Evolutionary conservation across 2,113 vertebrate species (phyloP).

Genomic region (Ptilonorhynchus violaceus): DNA sequence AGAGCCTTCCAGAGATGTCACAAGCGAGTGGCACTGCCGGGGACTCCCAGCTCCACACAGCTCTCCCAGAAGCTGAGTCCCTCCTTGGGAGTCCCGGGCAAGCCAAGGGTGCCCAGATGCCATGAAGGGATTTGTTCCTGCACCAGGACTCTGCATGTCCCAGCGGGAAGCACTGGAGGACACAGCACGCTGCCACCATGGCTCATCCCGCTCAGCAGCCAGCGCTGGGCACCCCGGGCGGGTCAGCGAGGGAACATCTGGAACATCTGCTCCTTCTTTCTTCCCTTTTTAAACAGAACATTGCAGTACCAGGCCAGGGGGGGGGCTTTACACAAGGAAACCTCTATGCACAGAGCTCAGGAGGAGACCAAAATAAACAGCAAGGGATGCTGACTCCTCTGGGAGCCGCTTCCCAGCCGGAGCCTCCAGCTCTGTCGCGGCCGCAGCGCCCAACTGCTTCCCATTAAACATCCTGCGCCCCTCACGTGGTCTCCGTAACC

Average conservation of each 20-base stretch:
- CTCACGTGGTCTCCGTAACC: neutral
- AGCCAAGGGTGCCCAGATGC: neutral
- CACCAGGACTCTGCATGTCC: neutral
- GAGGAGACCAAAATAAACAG: neutral
- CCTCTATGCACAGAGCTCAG: neutral
- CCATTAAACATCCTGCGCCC: neutral
- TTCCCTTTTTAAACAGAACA: neutral
- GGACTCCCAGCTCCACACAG: neutral
- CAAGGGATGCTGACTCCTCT: neutral
- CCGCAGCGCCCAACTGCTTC: neutral
- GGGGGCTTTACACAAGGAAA: neutral
- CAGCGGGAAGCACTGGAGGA: neutral
- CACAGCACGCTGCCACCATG: fast-evolving
- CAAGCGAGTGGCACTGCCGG: fast-evolving
- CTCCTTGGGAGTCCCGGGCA: neutral
- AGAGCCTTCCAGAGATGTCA: neutral
- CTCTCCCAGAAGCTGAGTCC: neutral
- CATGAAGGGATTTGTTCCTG: neutral
- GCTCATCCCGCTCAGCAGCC: neutral
- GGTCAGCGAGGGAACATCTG: neutral
- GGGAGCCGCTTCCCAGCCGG: neutral
- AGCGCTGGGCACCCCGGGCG: fast-evolving
- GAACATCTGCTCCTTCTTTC: neutral
- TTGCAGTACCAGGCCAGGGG: neutral
- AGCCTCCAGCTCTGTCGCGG: neutral